Conservation (phyloP, 2,797 vertebrate genomes). For the Amazona finschi region DNA sequence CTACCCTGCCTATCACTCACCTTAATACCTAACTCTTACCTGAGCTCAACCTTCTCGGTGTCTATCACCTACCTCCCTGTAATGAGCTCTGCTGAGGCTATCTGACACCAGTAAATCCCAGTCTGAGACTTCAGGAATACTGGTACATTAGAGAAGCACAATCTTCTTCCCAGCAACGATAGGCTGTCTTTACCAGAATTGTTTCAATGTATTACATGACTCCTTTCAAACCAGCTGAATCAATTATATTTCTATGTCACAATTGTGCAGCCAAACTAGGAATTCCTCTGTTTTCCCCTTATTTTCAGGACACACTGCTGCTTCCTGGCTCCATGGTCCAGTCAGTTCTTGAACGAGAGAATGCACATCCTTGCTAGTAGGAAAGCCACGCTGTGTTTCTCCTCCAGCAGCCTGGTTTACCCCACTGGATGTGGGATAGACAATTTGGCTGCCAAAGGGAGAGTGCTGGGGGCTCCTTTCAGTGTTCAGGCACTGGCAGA, state of each 20-base stretch:
- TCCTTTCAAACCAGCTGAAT: not conserved
- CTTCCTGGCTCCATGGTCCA: not conserved
- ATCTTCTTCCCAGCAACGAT: not conserved
- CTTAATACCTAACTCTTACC: not conserved
- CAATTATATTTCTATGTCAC: not conserved
- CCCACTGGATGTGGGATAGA: not conserved
- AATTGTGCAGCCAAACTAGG: not conserved
- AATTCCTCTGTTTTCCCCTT: not conserved
- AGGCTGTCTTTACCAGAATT: not conserved
- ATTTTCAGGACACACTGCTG: not conserved
- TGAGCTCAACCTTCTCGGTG: not conserved
- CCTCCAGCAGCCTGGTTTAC: not conserved
- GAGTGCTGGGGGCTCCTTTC: not conserved
- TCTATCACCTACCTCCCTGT: not conserved
- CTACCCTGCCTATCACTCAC: not conserved
- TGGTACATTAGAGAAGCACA: not conserved
- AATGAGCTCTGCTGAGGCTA: not conserved
- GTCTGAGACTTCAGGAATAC: not conserved
- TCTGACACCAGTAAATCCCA: not conserved
- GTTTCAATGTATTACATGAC: not conserved
- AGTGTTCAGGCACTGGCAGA: not conserved
- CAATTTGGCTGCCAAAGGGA: not conserved
- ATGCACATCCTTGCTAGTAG: not conserved
- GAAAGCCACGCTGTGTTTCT: fast-evolving
- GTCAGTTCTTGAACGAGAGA: not conserved